Conservation (phyloP, 2,113 vertebrate species). For the Cinclus cinclus region DNA sequence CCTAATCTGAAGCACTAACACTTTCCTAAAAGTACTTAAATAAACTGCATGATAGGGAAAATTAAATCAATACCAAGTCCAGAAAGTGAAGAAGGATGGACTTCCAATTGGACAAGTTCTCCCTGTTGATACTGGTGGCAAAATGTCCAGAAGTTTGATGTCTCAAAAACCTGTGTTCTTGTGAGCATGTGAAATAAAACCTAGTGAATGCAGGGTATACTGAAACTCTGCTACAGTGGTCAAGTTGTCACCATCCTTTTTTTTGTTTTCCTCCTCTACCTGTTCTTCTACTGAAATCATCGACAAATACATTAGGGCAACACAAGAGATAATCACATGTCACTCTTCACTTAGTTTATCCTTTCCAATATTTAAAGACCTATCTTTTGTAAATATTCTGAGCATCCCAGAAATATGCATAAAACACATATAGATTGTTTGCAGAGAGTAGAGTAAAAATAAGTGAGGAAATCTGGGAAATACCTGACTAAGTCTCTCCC, state of each 20-base stretch:
- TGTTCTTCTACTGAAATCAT: background rate
- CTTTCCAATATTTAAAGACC: background rate
- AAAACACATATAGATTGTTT: background rate
- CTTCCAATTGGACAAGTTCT: background rate
- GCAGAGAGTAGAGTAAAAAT: background rate
- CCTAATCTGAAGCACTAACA: constrained; percentile 6
- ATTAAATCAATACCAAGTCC: background rate
- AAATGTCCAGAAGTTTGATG: background rate
- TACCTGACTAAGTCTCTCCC: background rate
- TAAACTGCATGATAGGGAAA: background rate
- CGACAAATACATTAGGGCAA: background rate
- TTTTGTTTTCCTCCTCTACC: background rate
- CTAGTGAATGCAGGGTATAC: background rate
- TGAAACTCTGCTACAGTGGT: background rate
- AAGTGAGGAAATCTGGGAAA: background rate
- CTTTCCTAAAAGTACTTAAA: constrained; percentile 30
- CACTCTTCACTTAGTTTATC: background rate
- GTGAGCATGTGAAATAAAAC: background rate
- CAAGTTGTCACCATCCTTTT: background rate
- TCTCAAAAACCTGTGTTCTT: background rate
- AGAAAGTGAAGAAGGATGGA: background rate
- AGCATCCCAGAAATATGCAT: background rate
- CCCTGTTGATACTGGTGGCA: background rate
- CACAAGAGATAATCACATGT: background rate
- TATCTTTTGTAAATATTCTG: background rate